Evolutionary conservation across 1,140 invertebrate species (phyloP).

Genomic region (Colletes latitarsis): DNA sequence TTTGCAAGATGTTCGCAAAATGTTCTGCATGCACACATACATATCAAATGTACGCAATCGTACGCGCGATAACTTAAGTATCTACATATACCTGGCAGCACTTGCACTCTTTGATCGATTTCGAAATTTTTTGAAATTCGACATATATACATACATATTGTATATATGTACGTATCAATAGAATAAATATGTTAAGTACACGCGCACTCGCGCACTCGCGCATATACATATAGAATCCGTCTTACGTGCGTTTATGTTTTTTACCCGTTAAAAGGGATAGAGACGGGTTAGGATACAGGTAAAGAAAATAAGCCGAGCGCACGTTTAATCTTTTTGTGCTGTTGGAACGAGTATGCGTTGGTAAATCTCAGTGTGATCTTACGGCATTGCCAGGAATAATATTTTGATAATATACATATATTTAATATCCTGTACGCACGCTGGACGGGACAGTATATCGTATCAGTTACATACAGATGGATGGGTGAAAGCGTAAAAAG

Average conservation of each 20-base stretch:
- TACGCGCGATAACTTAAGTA: too few species aligned
- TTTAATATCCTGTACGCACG: not conserved
- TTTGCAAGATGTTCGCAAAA: too few species aligned
- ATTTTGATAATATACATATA: too few species aligned
- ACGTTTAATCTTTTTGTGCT: too few species aligned
- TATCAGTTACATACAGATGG: not conserved
- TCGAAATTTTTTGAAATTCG: slow-evolving; percentile 38
- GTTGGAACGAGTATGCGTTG: too few species aligned
- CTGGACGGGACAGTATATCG: too few species aligned
- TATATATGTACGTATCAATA: slow-evolving; percentile 9
- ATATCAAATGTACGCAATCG: slow-evolving; percentile 32
- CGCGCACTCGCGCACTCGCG: too few species aligned
- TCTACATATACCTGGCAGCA: not conserved
- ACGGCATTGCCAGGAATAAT: too few species aligned
- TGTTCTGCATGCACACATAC: not conserved
- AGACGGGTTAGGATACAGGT: not conserved
- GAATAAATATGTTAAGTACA: not conserved
- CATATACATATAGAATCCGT: slow-evolving; percentile 19
- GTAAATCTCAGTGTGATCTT: too few species aligned
- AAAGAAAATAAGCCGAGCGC: not conserved
- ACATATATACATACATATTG: slow-evolving; percentile 32
- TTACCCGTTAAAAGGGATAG: not conserved
- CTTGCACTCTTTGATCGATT: not conserved
- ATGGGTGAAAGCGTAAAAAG: slow-evolving; percentile 46
- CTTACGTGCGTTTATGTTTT: not conserved